Base-by-base conservation (phyloP, 2,888 invertebrate species). In the Polyommatus iphigenia region DNA sequence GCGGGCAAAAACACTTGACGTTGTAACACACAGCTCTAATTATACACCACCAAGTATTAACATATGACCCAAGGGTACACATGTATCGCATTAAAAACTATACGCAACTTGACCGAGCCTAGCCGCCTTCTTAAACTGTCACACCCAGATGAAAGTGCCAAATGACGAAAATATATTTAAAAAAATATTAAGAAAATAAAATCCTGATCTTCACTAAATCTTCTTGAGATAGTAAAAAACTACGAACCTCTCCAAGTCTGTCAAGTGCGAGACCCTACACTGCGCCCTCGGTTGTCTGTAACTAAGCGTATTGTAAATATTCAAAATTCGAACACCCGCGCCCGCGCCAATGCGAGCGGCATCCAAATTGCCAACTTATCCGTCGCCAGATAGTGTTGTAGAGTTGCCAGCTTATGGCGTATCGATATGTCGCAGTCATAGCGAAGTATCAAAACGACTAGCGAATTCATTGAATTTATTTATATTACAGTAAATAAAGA, bases 331-430 rank as follows among this genome's bases (percentile, higher is more conserved):
- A 85, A 85, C 84, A 84, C 82, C 72, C 80, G 81, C 82, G 82
- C 81, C 80, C 85, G 82, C 78, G 80, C 82, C 83, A 81, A 84
- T 89, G 88, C 86, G 86, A 81, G 84, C 83, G 83, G 91, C 89
- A 92, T 92, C 85, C 87, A 89, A 92, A 92, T 91, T 87, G 88
- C 85, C 84, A 85, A 87, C 87, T 91, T 91, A 91, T 89, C 86
- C 86, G 84, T 81, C 78, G 80, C 79, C 77, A 77, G 76, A 78
- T 82, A 81, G 81, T 81, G 82, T 73, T 80, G 81, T 81, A 80
- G 80, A 80, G 81, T 73, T 79, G 80, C 62, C 46, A 67, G 76
- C 77, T 59, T 80, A 78, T 81, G 13, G 67, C 29, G 29, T 62
- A 67, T 75, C 46, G 24, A 24, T 15, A 54, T 18, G 18, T 54